A percentile compares a stretch with the other conserved stretches of the same genome.
These are phyloP conservation scores for Myrmophylax atrothorax DNA, from an alignment of 2,113 vertebrate genomes.

Conservation along the genomic window DNA sequence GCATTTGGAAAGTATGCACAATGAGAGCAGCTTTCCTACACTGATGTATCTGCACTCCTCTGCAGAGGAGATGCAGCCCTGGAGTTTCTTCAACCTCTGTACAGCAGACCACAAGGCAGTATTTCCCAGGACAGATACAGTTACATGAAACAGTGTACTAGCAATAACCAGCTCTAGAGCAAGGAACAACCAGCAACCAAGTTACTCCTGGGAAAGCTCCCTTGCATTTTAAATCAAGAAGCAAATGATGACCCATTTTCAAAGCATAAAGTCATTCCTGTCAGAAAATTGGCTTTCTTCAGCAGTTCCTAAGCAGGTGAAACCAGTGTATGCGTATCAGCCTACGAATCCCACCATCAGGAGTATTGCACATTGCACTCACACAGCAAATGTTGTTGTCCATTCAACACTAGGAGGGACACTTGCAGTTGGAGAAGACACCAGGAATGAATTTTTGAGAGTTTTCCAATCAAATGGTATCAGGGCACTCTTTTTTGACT, in stretches of 20 bases:
- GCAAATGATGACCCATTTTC: conserved; percentile 27
- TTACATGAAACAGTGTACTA: not conserved
- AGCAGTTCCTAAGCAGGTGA: not conserved
- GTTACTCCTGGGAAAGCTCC: not conserved
- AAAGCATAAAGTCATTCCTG: not conserved
- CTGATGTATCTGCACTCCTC: not conserved
- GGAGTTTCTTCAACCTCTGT: not conserved
- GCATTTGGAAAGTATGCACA: not conserved
- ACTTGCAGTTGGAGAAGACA: too few species aligned
- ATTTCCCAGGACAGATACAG: conserved; percentile 31
- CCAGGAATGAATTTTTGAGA: not conserved
- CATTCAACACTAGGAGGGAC: not conserved
- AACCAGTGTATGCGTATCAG: not conserved
- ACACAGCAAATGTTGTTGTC: not conserved
- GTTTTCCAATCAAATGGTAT: not conserved
- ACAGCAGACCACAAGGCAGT: not conserved
- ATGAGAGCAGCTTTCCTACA: not conserved
- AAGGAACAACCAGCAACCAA: conserved; percentile 4
- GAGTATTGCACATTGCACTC: not conserved
- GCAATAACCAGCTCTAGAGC: not conserved
- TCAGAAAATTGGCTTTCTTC: not conserved
- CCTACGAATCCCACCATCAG: accelerated
- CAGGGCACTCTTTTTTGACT: not conserved
- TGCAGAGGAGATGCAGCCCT: not conserved
- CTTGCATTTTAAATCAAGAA: conserved; percentile 16